A percentile compares a stretch with the other conserved stretches of the same genome.
These are phyloP conservation scores for Tenthredo mesomela DNA, from an alignment of 2,888 invertebrate genomes.

Conservation along the genomic window DNA sequence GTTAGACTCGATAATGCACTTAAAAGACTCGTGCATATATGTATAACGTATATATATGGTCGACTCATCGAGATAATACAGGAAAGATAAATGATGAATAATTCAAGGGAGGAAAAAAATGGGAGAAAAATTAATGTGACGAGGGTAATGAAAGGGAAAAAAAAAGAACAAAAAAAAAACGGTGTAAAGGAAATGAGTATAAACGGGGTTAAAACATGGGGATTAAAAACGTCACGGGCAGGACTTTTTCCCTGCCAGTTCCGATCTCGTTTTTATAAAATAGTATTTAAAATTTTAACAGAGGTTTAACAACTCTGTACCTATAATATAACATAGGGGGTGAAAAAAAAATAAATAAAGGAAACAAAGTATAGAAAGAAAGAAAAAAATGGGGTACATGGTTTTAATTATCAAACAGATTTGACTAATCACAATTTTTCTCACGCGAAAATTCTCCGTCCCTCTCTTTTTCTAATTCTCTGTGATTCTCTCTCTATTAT, in stretches of 20 bases:
- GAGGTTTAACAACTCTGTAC: neutral
- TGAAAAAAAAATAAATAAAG: too few relatives aligned
- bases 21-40: too few relatives aligned
- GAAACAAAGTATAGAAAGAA: neutral
- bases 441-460: neutral
- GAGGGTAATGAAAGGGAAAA: neutral
- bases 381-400: neutral
- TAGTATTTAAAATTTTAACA: neutral
- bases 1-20: conserved; percentile 42
- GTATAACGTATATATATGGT: too few relatives aligned
- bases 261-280: neutral
- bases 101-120: neutral
- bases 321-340: neutral
- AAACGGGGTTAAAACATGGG: neutral
- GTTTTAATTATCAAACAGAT: neutral
- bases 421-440: neutral
- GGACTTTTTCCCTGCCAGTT: neutral
- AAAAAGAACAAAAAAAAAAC: neutral
- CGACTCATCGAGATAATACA: too few relatives aligned
- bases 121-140: neutral
- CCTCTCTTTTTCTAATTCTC: neutral
- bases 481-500: neutral
- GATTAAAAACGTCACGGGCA: neutral
- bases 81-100: too few relatives aligned
- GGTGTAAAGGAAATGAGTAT: neutral